phyloP scores from a whole-genome alignment of 2,113 vertebrate genomes.

The Gopherus evgoodei region DNA sequence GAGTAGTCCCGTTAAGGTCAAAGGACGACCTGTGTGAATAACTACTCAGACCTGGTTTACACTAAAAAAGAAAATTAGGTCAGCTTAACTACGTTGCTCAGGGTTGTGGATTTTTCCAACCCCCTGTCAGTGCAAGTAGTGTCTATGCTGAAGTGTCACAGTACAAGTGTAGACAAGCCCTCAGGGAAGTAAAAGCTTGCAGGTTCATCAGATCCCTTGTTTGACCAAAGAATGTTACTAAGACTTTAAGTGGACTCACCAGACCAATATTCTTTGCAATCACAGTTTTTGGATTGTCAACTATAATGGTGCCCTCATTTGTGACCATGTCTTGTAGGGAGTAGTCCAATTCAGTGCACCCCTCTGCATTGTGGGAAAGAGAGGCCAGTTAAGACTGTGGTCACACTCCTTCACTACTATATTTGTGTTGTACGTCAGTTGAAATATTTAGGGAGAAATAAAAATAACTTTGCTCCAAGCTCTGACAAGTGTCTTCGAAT shows the following conservation, averaged over 20 bases:
- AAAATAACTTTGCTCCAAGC: not conserved
- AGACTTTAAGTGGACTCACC: slow-evolving; percentile 27
- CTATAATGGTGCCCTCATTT: slow-evolving; percentile 79
- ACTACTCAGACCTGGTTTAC: not conserved
- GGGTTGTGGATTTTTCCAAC: not conserved
- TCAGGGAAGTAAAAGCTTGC: not conserved
- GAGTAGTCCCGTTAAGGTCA: not conserved
- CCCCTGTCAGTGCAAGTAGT: not conserved
- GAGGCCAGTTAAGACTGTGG: not conserved
- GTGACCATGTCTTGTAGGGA: slow-evolving; percentile 74
- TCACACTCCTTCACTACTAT: not conserved
- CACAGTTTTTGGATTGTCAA: slow-evolving; percentile 75
- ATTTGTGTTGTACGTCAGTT: not conserved
- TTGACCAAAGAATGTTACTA: not conserved
- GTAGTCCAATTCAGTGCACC: slow-evolving; percentile 78
- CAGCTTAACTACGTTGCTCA: too few species aligned
- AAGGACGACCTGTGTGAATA: not conserved
- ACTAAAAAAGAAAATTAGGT: too few species aligned
- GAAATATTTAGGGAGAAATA: not conserved
- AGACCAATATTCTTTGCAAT: not conserved
- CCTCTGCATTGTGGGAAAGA: slow-evolving; percentile 75
- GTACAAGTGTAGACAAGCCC: not conserved
- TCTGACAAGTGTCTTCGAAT: not conserved
- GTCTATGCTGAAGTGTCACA: not conserved
- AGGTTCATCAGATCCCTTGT: not conserved